Conservation (phyloP, 2,797 vertebrate species). For the Clamator glandarius region DNA sequence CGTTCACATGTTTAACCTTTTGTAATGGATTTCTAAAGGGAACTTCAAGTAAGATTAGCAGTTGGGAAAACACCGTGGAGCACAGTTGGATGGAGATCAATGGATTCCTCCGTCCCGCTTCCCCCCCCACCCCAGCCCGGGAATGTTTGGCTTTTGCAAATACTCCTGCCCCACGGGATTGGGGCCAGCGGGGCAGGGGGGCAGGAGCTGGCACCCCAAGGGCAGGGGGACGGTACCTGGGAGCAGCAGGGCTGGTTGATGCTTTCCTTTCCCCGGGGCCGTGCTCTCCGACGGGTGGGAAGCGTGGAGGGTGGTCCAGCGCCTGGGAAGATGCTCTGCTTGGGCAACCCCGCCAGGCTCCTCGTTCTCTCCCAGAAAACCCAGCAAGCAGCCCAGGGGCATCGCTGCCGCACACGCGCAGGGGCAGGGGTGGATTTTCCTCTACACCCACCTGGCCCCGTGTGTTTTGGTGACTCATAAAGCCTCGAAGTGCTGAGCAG, state of each 20-base stretch:
- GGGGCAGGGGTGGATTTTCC: not conserved
- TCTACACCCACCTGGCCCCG: not conserved
- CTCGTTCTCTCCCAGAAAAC: not conserved
- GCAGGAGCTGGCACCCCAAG: not conserved
- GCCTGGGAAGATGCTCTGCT: not conserved
- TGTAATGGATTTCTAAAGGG: not conserved
- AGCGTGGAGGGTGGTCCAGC: not conserved
- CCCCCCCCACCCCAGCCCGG: not conserved
- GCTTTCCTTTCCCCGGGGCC: not conserved
- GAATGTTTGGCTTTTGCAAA: not conserved
- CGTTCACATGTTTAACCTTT: not conserved
- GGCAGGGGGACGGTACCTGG: accelerated
- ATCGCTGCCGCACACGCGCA: accelerated
- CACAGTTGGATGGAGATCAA: not conserved
- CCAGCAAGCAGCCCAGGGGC: accelerated
- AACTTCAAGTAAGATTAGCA: not conserved
- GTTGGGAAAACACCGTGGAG: not conserved
- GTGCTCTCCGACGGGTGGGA: not conserved
- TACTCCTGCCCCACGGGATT: not conserved
- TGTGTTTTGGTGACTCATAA: not conserved
- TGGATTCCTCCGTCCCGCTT: not conserved
- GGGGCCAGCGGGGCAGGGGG: too few species aligned
- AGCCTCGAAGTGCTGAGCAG: not conserved
- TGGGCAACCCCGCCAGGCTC: not conserved
- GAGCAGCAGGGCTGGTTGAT: accelerated